A percentile compares a stretch with the other conserved stretches of the same genome.
phyloP scores from a whole-genome alignment of 2,797 vertebrate genomes.

The Dallia pectoralis region DNA sequence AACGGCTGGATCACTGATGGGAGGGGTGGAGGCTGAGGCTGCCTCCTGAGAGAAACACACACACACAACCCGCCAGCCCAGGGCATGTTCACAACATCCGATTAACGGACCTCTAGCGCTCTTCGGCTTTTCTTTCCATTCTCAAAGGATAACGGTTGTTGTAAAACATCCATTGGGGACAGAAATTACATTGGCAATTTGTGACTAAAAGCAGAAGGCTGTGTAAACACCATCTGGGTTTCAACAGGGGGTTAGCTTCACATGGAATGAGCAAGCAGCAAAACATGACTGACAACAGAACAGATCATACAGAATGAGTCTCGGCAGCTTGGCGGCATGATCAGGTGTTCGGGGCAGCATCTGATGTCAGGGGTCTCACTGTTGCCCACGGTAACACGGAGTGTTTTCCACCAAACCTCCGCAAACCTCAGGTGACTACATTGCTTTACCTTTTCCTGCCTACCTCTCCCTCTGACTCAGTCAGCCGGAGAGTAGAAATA shows the following conservation, averaged over 20 bases:
- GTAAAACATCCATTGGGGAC: neutral
- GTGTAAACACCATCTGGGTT: neutral
- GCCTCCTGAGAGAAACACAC: constrained; percentile 78
- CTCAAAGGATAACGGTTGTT: neutral
- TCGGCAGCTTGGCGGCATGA: neutral
- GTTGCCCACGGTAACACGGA: neutral
- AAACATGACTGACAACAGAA: neutral
- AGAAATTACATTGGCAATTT: neutral
- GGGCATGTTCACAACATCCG: neutral
- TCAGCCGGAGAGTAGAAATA: neutral
- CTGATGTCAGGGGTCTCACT: neutral
- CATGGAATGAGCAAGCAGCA: neutral
- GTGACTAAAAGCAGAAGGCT: neutral
- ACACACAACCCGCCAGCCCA: neutral
- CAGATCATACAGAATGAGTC: neutral
- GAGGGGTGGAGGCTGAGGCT: constrained; percentile 87
- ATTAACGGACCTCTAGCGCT: neutral
- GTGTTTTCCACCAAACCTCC: neutral
- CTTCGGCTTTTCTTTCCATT: neutral
- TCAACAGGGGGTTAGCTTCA: neutral
- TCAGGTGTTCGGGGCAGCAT: neutral
- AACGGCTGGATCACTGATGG: constrained; percentile 78
- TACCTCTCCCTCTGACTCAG: neutral
- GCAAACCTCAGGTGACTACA: neutral
- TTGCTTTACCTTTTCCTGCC: neutral